Evolutionary conservation across 2,888 invertebrate species (phyloP), one percentile per base, ranked within the genome.

Genomic region (Lordiphosa andalusiaca): DNA sequence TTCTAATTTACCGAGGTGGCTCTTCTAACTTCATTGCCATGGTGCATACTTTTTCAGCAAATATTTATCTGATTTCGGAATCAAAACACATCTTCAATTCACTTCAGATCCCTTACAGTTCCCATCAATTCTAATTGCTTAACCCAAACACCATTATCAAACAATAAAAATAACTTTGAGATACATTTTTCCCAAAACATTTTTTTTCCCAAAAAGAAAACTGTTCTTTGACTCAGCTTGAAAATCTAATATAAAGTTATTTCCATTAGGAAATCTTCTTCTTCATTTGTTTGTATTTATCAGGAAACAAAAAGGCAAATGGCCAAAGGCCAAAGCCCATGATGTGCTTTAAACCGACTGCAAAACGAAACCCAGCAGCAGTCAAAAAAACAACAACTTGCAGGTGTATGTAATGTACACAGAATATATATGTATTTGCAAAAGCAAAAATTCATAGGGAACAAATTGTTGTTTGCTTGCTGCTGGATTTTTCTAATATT

Each of bases 381-480:
- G n/a, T n/a, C n/a, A n/a, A n/a, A 40, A 47, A 46, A 57, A 41
- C 12, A 42, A 21, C 38, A 25, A 55, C 6, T 30, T n/a, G 23
- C 12, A 47, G 21, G 42, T 37, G 44, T 33, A 33, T 23, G 49
- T 7, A 52, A 54, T 25, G 21, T 46, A 50, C 36, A 57, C 44
- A 25, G 1, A 25, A 61, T 37, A 49, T 64, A 56, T 67, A 61
- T 37, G 47, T 64, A 56, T 67, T 52, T 67, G 48, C 65, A 63
- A 66, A 66, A 69, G 25, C 50, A 56, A 59, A 59, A 59, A 44
- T 51, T 60, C 75, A 78, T 57, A 83, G 66, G 66, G 76, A 21
- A 40, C 69, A 67, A 72, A 67, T 83, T 80, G 70, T 72, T 67
- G 73, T 61, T 64, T 57, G 58, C 66, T 58, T 67, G 76, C 62